These are phyloP conservation scores for Austrolebias charrua DNA, from an alignment of 2,797 vertebrate genomes.

Conservation along the genomic window DNA sequence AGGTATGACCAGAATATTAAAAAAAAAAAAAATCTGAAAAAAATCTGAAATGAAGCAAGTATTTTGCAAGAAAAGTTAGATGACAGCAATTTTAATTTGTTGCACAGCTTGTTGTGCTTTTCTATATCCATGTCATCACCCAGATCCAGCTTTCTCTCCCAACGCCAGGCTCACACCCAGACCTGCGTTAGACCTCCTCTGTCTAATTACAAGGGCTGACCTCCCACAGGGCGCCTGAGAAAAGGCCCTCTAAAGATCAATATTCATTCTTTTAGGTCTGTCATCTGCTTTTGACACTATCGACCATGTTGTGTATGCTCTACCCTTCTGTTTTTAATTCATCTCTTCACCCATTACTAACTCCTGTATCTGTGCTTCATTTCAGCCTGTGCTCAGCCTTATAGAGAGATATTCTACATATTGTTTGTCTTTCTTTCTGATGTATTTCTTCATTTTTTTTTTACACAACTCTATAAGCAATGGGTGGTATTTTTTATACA, in stretches of 20 bases:
- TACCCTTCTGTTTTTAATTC: constrained; percentile 75
- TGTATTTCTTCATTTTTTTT: too few species aligned
- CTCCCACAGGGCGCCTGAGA: constrained; percentile 81
- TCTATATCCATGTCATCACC: constrained; percentile 18
- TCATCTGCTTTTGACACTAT: constrained; percentile 86
- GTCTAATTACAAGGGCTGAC: constrained; percentile 84
- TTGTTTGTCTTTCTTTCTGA: neutral
- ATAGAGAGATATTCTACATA: neutral
- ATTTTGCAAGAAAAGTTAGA: constrained; percentile 1
- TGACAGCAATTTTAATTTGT: constrained; percentile 13
- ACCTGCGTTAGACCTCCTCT: constrained; percentile 64
- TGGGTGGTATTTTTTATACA: neutral
- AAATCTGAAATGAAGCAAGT: constrained; percentile 5
- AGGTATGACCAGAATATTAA: neutral
- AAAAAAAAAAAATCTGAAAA: neutral
- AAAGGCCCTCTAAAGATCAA: constrained; percentile 81
- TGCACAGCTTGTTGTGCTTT: neutral
- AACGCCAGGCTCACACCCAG: constrained; percentile 32
- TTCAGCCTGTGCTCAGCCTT: constrained; percentile 7
- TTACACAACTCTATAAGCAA: neutral
- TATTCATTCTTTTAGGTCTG: constrained; percentile 89
- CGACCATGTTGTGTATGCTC: constrained; percentile 78
- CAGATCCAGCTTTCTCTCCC: constrained; percentile 19
- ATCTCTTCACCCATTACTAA: constrained; percentile 70
- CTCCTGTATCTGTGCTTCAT: constrained; percentile 29